Evolutionary conservation across 2,888 invertebrate species (phyloP).

Genomic region (Sceliomorpha sp.): DNA sequence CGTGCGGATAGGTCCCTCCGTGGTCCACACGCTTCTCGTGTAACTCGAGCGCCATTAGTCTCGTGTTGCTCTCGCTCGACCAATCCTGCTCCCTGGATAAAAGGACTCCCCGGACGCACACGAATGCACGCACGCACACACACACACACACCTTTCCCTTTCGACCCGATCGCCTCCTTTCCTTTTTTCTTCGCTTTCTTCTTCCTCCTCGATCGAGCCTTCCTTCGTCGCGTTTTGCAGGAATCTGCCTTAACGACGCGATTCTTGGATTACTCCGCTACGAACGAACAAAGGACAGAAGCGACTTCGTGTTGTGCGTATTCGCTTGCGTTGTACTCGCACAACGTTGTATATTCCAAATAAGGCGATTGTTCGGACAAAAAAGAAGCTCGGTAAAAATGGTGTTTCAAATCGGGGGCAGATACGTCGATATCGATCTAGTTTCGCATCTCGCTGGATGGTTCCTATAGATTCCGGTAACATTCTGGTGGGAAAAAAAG

Average conservation of each 20-base stretch:
- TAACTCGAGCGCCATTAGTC: slow-evolving; percentile 41
- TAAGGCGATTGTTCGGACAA: no score
- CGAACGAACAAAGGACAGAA: slow-evolving; percentile 16
- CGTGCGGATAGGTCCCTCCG: slow-evolving; percentile 15
- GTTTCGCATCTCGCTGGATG: no score
- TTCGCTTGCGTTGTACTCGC: no score
- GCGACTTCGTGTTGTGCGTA: no score
- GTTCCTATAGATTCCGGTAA: no score
- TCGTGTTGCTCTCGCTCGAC: slow-evolving; percentile 13
- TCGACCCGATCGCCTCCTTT: slow-evolving; percentile 9
- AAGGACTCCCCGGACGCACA: background rate
- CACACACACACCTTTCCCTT: slow-evolving; percentile 20
- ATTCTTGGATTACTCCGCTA: no score
- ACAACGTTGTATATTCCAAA: no score
- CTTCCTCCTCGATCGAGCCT: background rate
- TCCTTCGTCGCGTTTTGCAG: background rate
- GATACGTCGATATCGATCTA: no score
- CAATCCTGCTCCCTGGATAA: slow-evolving; percentile 13
- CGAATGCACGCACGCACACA: background rate
- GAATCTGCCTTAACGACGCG: slow-evolving; percentile 9
- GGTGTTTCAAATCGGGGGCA: no score
- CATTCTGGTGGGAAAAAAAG: no score
- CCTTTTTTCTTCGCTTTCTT: background rate
- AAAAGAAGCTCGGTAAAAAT: no score
- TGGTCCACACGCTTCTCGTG: slow-evolving; percentile 25